phyloP scores from a whole-genome alignment of 1,140 invertebrate genomes.

The Eurosta solidaginis region DNA sequence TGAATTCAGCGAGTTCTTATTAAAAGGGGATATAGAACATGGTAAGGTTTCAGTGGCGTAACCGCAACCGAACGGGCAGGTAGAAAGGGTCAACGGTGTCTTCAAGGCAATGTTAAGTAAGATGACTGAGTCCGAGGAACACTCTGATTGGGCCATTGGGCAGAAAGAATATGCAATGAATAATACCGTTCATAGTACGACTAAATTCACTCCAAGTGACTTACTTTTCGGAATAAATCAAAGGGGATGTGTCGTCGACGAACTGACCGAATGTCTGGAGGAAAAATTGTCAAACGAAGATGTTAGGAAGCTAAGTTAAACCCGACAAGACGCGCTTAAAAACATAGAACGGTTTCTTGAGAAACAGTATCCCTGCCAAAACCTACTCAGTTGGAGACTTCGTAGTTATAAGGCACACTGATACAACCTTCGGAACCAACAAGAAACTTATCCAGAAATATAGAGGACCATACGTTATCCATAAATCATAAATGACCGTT shows the following conservation, averaged over 20 bases:
- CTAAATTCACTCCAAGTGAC: no score
- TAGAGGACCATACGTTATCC: no score
- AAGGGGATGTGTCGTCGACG: no score
- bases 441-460: not conserved
- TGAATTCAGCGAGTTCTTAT: no score
- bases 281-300: not conserved
- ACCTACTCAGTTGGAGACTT: not conserved
- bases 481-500: no score
- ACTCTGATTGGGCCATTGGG: conserved; percentile 35
- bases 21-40: no score
- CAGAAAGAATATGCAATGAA: conserved; percentile 42
- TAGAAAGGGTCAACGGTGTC: no score
- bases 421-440: not conserved
- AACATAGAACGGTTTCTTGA: not conserved
- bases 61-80: conserved; percentile 30
- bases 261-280: not conserved
- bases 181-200: no score
- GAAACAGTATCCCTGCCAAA: not conserved
- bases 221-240: no score
- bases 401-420: conserved; percentile 2
- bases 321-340: not conserved
- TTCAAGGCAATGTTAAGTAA: no score
- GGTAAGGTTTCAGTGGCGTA: conserved; percentile 15
- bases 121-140: not conserved
- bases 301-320: not conserved